Evolutionary conservation across 2,797 vertebrate species (phyloP), one percentile per base, ranked within the genome.

Genomic region (Oreochromis grahami): DNA sequence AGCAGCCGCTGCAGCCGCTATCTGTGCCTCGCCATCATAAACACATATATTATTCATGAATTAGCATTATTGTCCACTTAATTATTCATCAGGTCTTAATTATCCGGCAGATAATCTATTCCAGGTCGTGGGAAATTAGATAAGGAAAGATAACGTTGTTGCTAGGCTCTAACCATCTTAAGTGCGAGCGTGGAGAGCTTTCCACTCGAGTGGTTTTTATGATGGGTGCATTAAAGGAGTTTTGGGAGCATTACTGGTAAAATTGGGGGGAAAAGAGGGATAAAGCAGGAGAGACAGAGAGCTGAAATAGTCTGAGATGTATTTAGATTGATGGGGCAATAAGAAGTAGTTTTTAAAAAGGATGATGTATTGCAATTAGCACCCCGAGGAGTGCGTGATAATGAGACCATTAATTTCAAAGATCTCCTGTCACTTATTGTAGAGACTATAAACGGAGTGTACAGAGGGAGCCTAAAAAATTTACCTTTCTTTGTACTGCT

Each of bases 21-120:
- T 88, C 87, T 80, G 29, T 43, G 58, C 77, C 84, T 84, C 13
- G 4, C 92, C 83, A 90, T 92, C 91, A 94, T 94, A 94, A 94
- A 93, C 91, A 92, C 79, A 92, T 95, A 88, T 91, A 94, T 93
- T 93, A 95, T 95, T 96, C 90, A 95, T 91, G 90, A 90, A 94
- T 95, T 94, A 93, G 84, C 91, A 91, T 95, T 93, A 95, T 95
- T 90, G 90, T 93, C 86, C 87, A 93, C 90, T 95, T 94, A 93
- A 95, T 96, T 95, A 95, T 96, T 96, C 90, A 95, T 88, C 82
- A 91, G 89, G 85, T 92, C 91, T 94, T 94, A 94, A 96, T 95
- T 92, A 94, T 91, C 85, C 17, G 3, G 58, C 70, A 29, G 88
- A 89, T 92, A 86, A 93, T 91, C 87, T 87, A 86, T 79, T 88